Evolutionary conservation across 2,888 invertebrate species (phyloP).

Genomic region (Mylabris sibirica): DNA sequence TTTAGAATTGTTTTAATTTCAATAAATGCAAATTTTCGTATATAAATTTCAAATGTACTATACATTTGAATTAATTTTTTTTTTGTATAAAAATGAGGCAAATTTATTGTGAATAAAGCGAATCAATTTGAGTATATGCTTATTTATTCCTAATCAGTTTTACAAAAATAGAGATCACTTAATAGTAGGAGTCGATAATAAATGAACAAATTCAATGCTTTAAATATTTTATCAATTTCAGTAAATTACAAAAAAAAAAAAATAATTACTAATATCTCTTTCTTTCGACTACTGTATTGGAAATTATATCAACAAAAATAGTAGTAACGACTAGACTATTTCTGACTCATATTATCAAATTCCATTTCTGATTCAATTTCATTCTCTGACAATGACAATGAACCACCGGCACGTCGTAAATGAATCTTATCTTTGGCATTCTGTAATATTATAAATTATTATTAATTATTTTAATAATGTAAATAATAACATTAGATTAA

Average conservation of each 20-base stretch:
- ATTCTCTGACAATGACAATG: constrained; percentile 82
- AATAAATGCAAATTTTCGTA: background rate
- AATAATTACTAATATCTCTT: background rate
- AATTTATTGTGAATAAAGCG: background rate
- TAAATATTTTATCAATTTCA: background rate
- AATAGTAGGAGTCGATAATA: background rate
- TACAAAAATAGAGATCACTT: constrained; percentile 2
- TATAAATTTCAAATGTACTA: background rate
- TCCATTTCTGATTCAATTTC: constrained; percentile 77
- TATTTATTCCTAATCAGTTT: background rate
- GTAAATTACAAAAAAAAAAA: background rate
- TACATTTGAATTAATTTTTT: background rate
- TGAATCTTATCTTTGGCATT: constrained; percentile 65
- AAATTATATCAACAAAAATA: constrained; percentile 2
- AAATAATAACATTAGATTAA: background rate
- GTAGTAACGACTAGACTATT: constrained; percentile 36
- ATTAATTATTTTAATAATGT: constrained; percentile 2
- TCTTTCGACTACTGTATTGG: background rate
- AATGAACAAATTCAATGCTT: background rate
- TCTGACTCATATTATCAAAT: constrained; percentile 50
- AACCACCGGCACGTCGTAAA: constrained; percentile 76
- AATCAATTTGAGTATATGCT: background rate
- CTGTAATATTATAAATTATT: constrained; percentile 44
- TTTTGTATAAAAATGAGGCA: background rate
- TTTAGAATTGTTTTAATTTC: background rate